phyloP scores from a whole-genome alignment of 2,888 invertebrate species.

The Caenorhabditis sp. region DNA sequence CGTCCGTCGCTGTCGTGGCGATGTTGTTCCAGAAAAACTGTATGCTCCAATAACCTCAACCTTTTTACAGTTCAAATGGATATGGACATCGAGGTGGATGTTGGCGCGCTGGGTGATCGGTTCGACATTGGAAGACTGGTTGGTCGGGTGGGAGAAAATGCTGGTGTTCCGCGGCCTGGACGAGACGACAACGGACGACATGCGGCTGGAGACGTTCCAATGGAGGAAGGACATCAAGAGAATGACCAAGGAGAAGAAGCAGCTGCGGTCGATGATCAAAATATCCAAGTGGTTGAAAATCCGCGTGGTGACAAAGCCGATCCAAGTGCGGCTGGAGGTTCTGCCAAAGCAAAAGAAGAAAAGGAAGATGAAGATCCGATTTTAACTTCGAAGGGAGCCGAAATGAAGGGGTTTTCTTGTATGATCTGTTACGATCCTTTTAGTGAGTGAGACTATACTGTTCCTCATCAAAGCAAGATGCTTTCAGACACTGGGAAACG shows the following conservation, averaged over 20 bases:
- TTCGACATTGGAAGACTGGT: neutral
- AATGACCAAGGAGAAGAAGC: neutral
- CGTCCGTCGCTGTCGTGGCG: too few relatives aligned
- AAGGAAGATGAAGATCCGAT: slow-evolving; percentile 10
- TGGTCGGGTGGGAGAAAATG: neutral
- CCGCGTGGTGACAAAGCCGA: neutral
- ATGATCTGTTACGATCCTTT: slow-evolving; percentile 45
- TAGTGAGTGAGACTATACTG: slow-evolving; percentile 8
- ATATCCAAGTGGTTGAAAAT: too few relatives aligned
- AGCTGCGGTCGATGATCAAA: neutral
- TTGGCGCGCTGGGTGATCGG: neutral
- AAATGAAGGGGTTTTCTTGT: slow-evolving; percentile 52
- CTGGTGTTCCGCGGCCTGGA: neutral
- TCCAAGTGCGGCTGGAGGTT: neutral
- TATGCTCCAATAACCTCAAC: neutral
- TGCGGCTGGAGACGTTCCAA: neutral
- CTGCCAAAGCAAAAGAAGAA: neutral
- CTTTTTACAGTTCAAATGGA: slow-evolving; percentile 14
- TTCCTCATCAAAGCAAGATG: neutral
- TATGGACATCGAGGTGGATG: slow-evolving; percentile 16
- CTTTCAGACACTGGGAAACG: slow-evolving; percentile 42
- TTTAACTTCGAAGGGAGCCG: slow-evolving; percentile 26
- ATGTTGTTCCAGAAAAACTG: too few relatives aligned
- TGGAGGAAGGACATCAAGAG: neutral
- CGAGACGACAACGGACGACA: neutral